phyloP scores from a whole-genome alignment of 1,140 invertebrate genomes.

The Macrobrachium rosenbergii region DNA sequence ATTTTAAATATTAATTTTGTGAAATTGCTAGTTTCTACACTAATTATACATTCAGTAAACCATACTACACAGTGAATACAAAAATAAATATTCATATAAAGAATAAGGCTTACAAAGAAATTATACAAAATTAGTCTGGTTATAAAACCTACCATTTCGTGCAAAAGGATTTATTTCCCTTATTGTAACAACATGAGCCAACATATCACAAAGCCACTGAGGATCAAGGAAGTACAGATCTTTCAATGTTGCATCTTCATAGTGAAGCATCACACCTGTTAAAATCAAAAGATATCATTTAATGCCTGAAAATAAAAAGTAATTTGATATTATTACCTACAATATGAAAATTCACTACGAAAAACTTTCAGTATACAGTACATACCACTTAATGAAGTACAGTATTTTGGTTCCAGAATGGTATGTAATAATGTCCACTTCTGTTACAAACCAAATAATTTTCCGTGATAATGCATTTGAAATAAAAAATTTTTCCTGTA shows the following conservation, averaged over 20 bases:
- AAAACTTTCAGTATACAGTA: too few species aligned
- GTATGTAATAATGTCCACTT: too few species aligned
- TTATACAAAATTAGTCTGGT: background rate
- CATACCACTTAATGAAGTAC: too few species aligned
- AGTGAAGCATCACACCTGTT: slow-evolving; percentile 92
- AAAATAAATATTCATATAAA: too few species aligned
- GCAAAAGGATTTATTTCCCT: slow-evolving; percentile 97
- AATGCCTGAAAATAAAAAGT: slow-evolving; percentile 49
- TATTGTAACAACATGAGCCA: slow-evolving; percentile 96
- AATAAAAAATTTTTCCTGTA: background rate
- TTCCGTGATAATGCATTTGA: background rate
- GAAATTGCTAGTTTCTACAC: too few species aligned
- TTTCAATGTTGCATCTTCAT: slow-evolving; percentile 95
- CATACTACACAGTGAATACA: too few species aligned
- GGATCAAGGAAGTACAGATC: slow-evolving; percentile 97
- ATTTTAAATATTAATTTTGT: too few species aligned
- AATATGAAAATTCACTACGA: background rate
- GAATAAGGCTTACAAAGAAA: background rate
- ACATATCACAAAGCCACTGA: slow-evolving; percentile 98
- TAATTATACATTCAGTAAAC: too few species aligned
- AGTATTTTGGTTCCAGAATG: too few species aligned
- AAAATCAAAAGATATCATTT: too few species aligned
- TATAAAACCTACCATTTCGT: slow-evolving; percentile 76
- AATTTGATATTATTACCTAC: slow-evolving; percentile 28
- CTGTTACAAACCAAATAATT: background rate